Evolutionary conservation across 2,888 invertebrate genomes (phyloP), one percentile per base, ranked within the genome.

Genomic region (Hirtodrosophila alboralis): DNA sequence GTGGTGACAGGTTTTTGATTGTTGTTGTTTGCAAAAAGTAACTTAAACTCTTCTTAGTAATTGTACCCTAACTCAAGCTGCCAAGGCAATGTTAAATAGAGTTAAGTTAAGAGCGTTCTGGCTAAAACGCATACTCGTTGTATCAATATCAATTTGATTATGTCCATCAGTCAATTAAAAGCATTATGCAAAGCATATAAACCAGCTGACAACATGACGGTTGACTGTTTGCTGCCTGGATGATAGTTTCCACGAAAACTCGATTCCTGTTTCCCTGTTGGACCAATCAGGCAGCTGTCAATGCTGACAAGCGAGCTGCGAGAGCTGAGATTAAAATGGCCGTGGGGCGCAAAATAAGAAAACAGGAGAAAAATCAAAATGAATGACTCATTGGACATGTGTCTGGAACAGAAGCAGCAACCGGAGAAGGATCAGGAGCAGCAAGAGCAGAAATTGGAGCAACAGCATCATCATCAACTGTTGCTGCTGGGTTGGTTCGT

Each of bases 1-100:
- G 72, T 69, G 79, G 63, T 78, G 88, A 88, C 89, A 89, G 89
- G 71, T 75, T 71, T 71, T n/a, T n/a, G n/a, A 59, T 31, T 44
- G 52, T 53, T 36, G 26, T 65, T 28, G 26, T 13, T n/a, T n/a
- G n/a, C n/a, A 23, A 40, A 38, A 43, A 57, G 56, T 62, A 62
- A 62, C 37, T 27, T 49, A 56, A 41, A 16, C 13, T n/a, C n/a
- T n/a, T n/a, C n/a, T n/a, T 41, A 43, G 56, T 48, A 43, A 43
- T 38, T 49, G 43, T 31, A 34, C 53, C 38, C 14, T 4, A 44
- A 12, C 45, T 34, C 31, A 57, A 51, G 58, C 49, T 33, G 31
- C 34, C 26, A 41, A 28, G 28, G 8, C 31, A 26, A 23, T 36
- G 43, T 12, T 31, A 36, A 14, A 45, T 45, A 6, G 18, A 34